Evolutionary conservation across 2,888 invertebrate genomes (phyloP).

Genomic region (Pseudococcus viburni): DNA sequence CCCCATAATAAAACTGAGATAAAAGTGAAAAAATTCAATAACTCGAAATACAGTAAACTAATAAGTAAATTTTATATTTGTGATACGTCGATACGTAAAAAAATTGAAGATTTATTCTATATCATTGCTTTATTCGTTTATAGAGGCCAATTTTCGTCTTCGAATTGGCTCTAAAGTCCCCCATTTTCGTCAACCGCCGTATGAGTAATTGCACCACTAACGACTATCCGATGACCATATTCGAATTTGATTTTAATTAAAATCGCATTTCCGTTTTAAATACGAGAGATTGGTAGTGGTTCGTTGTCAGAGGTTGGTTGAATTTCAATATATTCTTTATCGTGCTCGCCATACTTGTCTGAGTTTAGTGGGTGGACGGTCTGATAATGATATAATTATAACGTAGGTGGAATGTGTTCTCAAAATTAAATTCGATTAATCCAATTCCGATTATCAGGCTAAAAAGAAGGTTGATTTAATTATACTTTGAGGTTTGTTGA

Average conservation of each 20-base stretch:
- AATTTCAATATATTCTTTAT: background rate
- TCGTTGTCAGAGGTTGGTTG: background rate
- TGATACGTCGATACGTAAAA: background rate
- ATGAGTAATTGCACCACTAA: background rate
- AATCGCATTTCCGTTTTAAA: conserved; percentile 26
- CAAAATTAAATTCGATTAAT: background rate
- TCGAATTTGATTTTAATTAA: conserved; percentile 49
- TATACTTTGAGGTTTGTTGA: too few species aligned
- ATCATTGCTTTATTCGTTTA: conserved; percentile 1
- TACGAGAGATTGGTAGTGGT: background rate
- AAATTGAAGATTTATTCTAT: background rate
- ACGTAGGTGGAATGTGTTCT: background rate
- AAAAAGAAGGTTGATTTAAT: background rate
- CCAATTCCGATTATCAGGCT: background rate
- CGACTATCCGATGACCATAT: background rate
- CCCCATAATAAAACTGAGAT: conserved; percentile 48
- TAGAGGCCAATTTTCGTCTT: conserved; percentile 2
- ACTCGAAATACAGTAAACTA: conserved; percentile 22
- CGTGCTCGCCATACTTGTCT: background rate
- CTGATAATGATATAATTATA: background rate
- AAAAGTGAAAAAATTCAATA: conserved; percentile 52
- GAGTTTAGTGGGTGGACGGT: background rate
- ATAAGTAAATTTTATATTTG: conserved; percentile 50
- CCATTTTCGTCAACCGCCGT: background rate
- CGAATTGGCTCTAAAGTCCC: background rate